Percentiles rank a stretch among this genome's conserved stretches.
These are phyloP conservation scores for Menidia menidia DNA, from an alignment of 2,797 vertebrate species.

Conservation along the genomic window DNA sequence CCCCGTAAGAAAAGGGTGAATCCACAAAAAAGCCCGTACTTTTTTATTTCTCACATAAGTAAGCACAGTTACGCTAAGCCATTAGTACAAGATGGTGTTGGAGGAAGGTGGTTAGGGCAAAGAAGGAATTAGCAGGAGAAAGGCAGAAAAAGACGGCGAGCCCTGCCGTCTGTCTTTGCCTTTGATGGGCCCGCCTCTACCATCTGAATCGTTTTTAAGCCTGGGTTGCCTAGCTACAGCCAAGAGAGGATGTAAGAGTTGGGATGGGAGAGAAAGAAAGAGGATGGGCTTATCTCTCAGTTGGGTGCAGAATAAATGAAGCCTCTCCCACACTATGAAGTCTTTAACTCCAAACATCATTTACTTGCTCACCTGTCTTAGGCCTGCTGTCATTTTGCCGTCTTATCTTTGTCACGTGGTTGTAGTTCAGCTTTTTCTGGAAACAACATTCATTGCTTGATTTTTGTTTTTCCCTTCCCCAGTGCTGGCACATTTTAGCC, in stretches of 20 bases:
- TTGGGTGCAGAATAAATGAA: constrained; percentile 52
- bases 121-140: constrained; percentile 8
- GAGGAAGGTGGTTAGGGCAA: constrained; percentile 34
- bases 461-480: too few species aligned
- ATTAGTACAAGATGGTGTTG: constrained; percentile 28
- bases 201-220: constrained; percentile 67
- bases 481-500: too few species aligned
- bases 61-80: constrained; percentile 8
- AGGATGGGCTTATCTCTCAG: constrained; percentile 44
- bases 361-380: neutral
- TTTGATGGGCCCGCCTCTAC: constrained; percentile 71
- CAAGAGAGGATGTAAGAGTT: constrained; percentile 58
- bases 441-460: too few species aligned
- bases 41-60: neutral
- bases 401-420: too few species aligned
- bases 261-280: constrained; percentile 41
- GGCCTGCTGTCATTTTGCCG: too few species aligned
- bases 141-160: constrained; percentile 28
- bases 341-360: constrained; percentile 9
- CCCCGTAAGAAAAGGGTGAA: too few species aligned
- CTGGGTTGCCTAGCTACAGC: constrained; percentile 76
- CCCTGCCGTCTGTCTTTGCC: constrained; percentile 44
- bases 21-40: too few species aligned
- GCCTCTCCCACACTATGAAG: constrained; percentile 22
- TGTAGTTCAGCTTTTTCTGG: too few species aligned